Conservation (phyloP, 2,888 invertebrate genomes). For the Odontomyia ornata region DNA sequence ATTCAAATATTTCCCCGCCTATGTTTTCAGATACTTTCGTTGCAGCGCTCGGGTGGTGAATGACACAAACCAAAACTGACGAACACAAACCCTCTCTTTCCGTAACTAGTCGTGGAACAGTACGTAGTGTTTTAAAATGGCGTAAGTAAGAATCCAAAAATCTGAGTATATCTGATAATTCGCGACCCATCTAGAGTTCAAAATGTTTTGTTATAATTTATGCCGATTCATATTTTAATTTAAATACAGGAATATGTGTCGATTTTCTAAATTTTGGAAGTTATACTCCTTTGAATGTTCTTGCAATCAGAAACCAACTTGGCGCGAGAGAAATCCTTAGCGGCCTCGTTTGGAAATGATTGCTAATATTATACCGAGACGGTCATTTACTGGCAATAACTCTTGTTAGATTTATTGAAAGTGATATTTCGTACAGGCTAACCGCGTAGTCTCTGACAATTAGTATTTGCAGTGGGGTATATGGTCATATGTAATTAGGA, state of each 20-base stretch:
- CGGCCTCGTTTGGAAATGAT: conserved; percentile 62
- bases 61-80: too few species aligned
- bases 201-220: too few species aligned
- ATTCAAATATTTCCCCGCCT: too few species aligned
- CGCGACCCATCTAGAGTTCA: not conserved
- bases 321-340: conserved; percentile 57
- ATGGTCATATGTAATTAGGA: too few species aligned
- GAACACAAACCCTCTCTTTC: too few species aligned
- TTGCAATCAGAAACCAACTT: conserved; percentile 63
- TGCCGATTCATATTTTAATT: too few species aligned
- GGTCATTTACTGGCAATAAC: conserved; percentile 48
- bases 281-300: not conserved
- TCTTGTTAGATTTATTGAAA: too few species aligned
- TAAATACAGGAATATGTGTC: too few species aligned
- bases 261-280: not conserved
- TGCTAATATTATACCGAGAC: conserved; percentile 56
- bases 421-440: not conserved
- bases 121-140: conserved; percentile 13
- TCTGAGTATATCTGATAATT: not conserved
- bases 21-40: too few species aligned
- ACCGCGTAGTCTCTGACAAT: too few species aligned
- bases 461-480: too few species aligned
- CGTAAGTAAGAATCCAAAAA: conserved; percentile 15
- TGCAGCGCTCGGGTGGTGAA: too few species aligned
- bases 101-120: not conserved